Conservation (phyloP, 2,113 vertebrate species). For the Diadophis punctatus region DNA sequence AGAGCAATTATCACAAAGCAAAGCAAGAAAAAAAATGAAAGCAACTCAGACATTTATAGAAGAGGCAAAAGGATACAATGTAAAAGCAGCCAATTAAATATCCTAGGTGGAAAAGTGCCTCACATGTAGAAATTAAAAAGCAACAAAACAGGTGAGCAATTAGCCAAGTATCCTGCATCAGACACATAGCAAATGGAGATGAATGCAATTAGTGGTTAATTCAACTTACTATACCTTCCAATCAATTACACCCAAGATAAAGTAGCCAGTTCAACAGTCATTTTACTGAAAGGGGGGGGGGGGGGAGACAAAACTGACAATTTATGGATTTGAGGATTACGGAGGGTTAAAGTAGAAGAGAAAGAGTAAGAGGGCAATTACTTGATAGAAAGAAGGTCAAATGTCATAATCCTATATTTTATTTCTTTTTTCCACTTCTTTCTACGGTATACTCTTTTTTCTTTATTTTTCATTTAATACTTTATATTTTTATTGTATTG, state of each 20-base stretch:
- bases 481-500: not conserved
- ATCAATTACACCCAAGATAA: not conserved
- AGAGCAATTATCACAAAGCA: constrained; percentile 20
- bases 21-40: not conserved
- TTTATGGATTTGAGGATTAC: not conserved
- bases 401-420: not conserved
- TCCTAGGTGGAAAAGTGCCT: not conserved
- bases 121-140: constrained; percentile 3
- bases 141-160: constrained; percentile 11
- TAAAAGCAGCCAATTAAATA: constrained; percentile 22
- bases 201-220: constrained; percentile 11
- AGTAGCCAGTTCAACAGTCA: not conserved
- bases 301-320: not conserved
- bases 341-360: not conserved
- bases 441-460: not conserved
- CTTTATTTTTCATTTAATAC: not conserved
- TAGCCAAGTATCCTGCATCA: not conserved
- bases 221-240: not conserved
- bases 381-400: not conserved
- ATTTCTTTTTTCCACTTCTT: not conserved
- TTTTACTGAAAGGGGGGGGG: not conserved
- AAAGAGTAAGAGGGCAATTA: not conserved
- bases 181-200: constrained; percentile 1
- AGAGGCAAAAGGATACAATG: not conserved
- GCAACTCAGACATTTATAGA: not conserved